Base-by-base conservation (phyloP, 2,797 vertebrate genomes). In the Spizella passerina region DNA sequence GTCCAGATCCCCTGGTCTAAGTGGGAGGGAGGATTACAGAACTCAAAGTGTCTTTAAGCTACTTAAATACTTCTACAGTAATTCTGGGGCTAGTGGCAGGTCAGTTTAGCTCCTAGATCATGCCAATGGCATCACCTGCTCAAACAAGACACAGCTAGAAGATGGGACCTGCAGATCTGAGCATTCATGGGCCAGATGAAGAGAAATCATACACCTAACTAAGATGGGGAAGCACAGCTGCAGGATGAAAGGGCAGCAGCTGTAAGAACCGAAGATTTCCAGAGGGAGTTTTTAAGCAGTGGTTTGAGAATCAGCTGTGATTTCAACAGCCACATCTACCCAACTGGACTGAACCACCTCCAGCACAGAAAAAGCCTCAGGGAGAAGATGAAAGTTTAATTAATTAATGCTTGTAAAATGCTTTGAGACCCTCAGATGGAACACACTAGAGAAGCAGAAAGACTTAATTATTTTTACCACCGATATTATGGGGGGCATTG, bases 291-390 rank as follows among this genome's bases (percentile, higher is more conserved):
- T 81, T 91, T 81, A 89, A 91, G 53, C 1, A 1, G 34, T 78
- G 39, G 53, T 72, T 94, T 88, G 87, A 95, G 79, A 87, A 75
- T 89, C 72, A 81, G 72, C 79, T 83, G 91, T 83, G 89, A 93
- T 91, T 96, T 91, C 84, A 70, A 81, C 89, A 89, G 89, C 76
- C 50, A 57, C 57, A 55, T 83, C 46, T 65, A 83, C 82, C 72
- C 87, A 92, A 96, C 94, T 93, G 95, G 95, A 96, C 95, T 96
- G 57, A 91, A 91, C 53, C 87, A 96, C 69, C 94, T 94, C 65
- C 85, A 94, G 76, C 72, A 92, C 75, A 94, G 79, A 83, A 83
- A 88, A 90, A 75, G 69, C 94, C 92, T 81, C 61, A 59, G 88
- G 82, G 90, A 93, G 46, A 69, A 93, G 88, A 92, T 78, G 47